phyloP scores from a whole-genome alignment of 1,140 invertebrate genomes.

The Ooceraea biroi region DNA sequence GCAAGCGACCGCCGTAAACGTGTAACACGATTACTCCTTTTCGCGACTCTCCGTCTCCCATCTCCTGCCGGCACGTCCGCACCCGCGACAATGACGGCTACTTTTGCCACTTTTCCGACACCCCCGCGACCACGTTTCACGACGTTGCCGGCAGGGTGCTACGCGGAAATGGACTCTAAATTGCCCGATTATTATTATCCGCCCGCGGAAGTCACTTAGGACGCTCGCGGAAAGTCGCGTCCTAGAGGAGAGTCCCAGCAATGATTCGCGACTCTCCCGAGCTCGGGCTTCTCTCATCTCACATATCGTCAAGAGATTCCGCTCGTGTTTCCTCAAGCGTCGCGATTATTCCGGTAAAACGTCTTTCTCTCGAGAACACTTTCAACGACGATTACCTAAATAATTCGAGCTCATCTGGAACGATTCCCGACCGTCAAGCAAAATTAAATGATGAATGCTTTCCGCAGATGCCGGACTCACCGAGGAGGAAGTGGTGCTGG shows the following conservation, averaged over 20 bases:
- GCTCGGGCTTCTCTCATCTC: neutral
- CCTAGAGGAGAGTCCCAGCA: neutral
- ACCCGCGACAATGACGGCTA: conserved; percentile 67
- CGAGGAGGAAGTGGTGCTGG: conserved; percentile 95
- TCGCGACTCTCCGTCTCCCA: conserved; percentile 25
- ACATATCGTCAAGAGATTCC: neutral
- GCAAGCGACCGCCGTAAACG: conserved; percentile 60
- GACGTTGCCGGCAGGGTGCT: conserved; percentile 59
- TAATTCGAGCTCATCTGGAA: conserved; percentile 8
- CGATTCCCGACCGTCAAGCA: neutral
- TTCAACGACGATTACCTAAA: neutral
- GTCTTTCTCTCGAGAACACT: neutral
- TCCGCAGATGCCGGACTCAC: conserved; percentile 91
- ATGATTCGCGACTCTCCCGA: conserved; percentile 8
- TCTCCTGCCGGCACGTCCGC: conserved; percentile 59
- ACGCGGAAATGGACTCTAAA: conserved; percentile 82
- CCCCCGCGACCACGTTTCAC: conserved; percentile 25
- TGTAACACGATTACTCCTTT: conserved; percentile 70
- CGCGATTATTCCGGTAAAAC: neutral
- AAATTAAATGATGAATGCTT: neutral
- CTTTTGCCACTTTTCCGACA: conserved; percentile 62
- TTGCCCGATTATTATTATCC: conserved; percentile 77
- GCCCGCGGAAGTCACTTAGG: conserved; percentile 57
- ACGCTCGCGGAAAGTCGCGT: conserved; percentile 1
- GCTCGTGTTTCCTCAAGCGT: conserved; percentile 2